Evolutionary conservation across 2,797 vertebrate species (phyloP), one percentile per base, ranked within the genome.

Genomic region (Bryconaethiops microstoma): DNA sequence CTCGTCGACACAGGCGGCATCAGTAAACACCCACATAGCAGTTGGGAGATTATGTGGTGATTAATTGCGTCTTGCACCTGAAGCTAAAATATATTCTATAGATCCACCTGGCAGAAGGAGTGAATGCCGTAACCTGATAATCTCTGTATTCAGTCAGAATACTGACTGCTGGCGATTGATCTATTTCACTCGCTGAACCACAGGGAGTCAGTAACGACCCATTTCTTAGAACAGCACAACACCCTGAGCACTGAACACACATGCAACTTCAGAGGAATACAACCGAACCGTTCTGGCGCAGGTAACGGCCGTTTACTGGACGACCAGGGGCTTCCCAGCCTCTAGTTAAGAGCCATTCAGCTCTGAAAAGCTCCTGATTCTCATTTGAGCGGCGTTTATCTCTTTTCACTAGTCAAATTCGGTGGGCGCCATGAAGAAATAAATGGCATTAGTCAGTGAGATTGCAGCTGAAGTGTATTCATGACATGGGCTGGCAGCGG

Each of bases 341-440:
- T 88, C 86, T 84, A 91, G 89, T 87, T 88, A 89, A 83, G 87
- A 93, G 79, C 90, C 90, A 91, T 83, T 93, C 86, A 83, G 84
- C 83, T 88, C 86, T 90, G 83, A 94, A 93, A 94, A 92, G 91
- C 88, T 90, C 86, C 89, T 89, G 92, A 90, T 91, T 91, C 87
- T 87, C 74, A 78, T 89, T 92, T 86, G 88, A 90, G 93, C 87
- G 86, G 90, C 89, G 77, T 92, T 91, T 91, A 86, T 85, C 65
- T 10, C 60, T 88, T 88, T 82, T 79, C 69, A 74, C 70, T 64
- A 84, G 87, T 84, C 82, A 77, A 72, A 88, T 86, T 83, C 78
- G 87, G 85, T 85, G 70, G 81, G 83, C 87, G 85, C 87, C 88
- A 85, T 88, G 89, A 89, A 87, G 88, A 89, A 91, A 90, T 82